Evolutionary conservation across 2,113 vertebrate genomes (phyloP).

Genomic region (Craseonycteris thonglongyai): DNA sequence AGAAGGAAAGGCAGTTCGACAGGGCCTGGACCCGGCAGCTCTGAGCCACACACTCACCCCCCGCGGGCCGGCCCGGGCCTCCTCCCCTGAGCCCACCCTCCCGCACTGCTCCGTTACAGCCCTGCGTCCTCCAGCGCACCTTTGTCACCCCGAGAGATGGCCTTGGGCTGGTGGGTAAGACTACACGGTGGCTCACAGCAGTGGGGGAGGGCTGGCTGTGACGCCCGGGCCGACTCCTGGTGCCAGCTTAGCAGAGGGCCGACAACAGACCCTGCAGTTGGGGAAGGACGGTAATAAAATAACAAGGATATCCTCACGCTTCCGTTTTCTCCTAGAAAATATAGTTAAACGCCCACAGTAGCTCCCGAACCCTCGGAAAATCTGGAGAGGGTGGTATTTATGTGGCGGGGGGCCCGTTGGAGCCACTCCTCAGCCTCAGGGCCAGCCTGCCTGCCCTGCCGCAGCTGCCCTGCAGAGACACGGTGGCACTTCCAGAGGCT

Average conservation of each 20-base stretch:
- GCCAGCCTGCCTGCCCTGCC: not conserved
- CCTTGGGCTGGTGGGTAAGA: not conserved
- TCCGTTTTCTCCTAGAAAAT: not conserved
- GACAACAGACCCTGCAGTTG: not conserved
- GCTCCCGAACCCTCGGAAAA: not conserved
- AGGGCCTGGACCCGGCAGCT: not conserved
- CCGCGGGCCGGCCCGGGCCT: not conserved
- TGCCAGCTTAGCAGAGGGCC: not conserved
- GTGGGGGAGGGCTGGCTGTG: not conserved
- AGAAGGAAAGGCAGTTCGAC: conserved; percentile 20
- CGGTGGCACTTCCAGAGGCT: not conserved
- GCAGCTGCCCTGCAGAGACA: not conserved
- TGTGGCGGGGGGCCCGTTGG: not conserved
- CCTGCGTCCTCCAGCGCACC: not conserved
- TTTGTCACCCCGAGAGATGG: not conserved
- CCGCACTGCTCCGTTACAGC: not conserved
- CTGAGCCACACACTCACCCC: not conserved
- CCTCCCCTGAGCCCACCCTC: not conserved
- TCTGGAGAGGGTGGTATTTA: not conserved
- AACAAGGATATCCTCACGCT: not conserved
- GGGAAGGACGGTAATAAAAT: not conserved
- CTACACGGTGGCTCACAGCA: not conserved
- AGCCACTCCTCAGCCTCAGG: not conserved
- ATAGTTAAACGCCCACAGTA: not conserved
- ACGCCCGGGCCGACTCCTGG: not conserved